These are phyloP conservation scores for Heteropelma amictum DNA, from an alignment of 2,888 invertebrate genomes.

Conservation along the genomic window DNA sequence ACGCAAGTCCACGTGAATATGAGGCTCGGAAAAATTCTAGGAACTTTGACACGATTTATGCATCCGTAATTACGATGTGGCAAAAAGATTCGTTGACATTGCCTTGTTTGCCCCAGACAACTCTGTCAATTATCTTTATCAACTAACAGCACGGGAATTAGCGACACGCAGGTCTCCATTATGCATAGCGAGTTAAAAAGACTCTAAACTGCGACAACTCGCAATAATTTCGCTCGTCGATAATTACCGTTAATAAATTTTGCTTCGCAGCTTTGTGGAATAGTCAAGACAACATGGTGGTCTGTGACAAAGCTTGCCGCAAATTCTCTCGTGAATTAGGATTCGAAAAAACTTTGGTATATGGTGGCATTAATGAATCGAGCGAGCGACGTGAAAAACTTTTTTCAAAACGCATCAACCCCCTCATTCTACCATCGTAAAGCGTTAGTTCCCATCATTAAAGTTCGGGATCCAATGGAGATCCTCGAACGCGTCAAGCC, in stretches of 20 bases:
- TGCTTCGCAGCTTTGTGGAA: no score
- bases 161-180: no score
- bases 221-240: no score
- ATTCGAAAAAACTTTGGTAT: neutral
- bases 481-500: slow-evolving; percentile 62
- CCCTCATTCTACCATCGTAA: slow-evolving; percentile 64
- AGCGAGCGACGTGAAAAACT: slow-evolving; percentile 18
- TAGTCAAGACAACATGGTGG: no score
- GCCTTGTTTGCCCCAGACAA: neutral
- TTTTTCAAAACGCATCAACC: slow-evolving; percentile 64
- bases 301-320: no score
- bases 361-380: slow-evolving; percentile 21
- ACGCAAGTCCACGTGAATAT: neutral
- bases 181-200: no score
- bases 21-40: neutral
- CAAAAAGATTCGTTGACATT: slow-evolving; percentile 1
- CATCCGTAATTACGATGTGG: neutral
- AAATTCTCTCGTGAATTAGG: neutral
- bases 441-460: slow-evolving; percentile 71
- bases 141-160: neutral
- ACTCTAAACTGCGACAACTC: no score
- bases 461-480: slow-evolving; percentile 48
- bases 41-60: neutral
- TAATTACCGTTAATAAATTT: no score
- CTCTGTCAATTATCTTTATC: slow-evolving; percentile 8